Percentiles rank a stretch among this genome's conserved stretches.
Conservation (phyloP, 2,113 vertebrate genomes). For the Platycercus adscitus region DNA sequence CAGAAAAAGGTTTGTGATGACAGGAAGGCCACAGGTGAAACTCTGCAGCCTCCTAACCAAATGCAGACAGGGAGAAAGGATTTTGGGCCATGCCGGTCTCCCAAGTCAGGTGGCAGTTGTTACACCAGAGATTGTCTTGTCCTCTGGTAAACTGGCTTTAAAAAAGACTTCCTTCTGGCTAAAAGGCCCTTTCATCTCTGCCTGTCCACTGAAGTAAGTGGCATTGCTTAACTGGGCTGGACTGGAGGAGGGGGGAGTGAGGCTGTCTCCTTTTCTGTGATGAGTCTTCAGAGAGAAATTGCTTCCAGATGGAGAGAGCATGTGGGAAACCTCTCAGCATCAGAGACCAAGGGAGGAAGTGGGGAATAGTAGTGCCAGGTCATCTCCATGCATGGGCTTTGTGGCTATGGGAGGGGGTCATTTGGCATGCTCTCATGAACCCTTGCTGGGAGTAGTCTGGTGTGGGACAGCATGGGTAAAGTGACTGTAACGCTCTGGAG, state of each 20-base stretch:
- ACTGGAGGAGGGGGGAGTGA: background rate
- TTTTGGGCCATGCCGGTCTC: background rate
- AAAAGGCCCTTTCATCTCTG: background rate
- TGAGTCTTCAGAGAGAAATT: background rate
- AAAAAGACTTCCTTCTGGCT: background rate
- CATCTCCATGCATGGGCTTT: background rate
- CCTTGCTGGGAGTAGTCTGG: background rate
- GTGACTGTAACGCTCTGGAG: background rate
- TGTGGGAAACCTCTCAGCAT: accelerated
- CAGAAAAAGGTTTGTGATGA: background rate
- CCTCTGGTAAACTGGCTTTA: background rate
- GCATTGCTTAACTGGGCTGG: background rate
- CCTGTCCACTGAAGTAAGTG: background rate
- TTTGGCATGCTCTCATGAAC: background rate
- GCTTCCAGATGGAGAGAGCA: background rate
- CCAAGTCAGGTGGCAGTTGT: background rate
- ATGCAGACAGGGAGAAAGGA: background rate
- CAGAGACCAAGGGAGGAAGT: background rate
- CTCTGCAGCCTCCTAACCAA: background rate
- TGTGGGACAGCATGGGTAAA: background rate
- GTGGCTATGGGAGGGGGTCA: background rate
- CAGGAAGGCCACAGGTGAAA: background rate
- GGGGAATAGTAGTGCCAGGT: background rate
- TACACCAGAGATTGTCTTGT: background rate
- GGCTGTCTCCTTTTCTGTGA: background rate